Evolutionary conservation across 1,140 invertebrate genomes (phyloP), one percentile per base, ranked within the genome.

Genomic region (Steinernema feltiae): DNA sequence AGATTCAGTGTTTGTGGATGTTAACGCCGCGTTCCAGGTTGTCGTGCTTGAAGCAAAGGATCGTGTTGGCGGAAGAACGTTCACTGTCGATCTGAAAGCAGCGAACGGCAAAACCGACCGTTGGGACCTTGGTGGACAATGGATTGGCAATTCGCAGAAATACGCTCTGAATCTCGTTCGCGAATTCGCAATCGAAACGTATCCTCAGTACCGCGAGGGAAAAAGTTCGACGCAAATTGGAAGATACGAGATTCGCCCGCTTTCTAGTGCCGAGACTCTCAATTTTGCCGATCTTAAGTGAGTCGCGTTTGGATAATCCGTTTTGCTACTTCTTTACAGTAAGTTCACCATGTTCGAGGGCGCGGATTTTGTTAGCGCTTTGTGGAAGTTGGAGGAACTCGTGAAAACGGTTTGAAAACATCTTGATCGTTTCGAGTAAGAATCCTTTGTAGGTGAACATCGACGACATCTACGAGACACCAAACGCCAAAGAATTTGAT

Each of bases 41-140:
- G n/a, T 77, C 2, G 76, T 77, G 18, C 32, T 77, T 15, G 76
- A 77, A 70, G 76, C 41, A 12, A 77, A 77, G 35, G 76, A 77
- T 35, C 46, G 76, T 1, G 76, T 77, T 21, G 76, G 76, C 1
- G 76, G 76, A 17, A 27, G 76, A 2, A 77, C 76, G 1, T 48
- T 12, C 32, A 77, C 76, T 1, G 74, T 77, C 21, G 69, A 77
- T 30, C 35, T 77, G 75, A 71, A 71, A 18, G 69, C 76, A 27
- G 74, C 76, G n/a, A 77, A 77, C 15, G 75, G 74, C 12, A 76
- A 75, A 29, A 77, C 32, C 21, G 63, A 76, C 32, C 32, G 29
- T 12, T 77, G 71, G 69, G 76, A 77, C 31, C 27, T 77, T 15
- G 75, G 75, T 18, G 75, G 71, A 17, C 75, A 76, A 53, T 76